Evolutionary conservation across 1,140 invertebrate genomes (phyloP).

Genomic region (Paraescarpia echinospica): DNA sequence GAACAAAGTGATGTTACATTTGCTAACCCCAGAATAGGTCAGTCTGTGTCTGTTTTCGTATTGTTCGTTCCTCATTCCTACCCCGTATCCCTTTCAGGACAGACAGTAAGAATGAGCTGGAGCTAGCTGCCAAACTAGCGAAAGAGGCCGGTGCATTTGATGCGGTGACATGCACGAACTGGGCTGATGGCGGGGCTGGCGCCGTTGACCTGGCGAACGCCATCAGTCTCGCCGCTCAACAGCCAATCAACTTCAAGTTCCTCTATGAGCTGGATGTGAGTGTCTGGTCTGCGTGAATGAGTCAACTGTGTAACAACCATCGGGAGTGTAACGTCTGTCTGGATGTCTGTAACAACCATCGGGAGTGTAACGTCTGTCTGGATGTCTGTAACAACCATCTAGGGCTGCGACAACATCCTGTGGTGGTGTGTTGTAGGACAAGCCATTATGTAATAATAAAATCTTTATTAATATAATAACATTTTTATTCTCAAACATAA

Average conservation of each 20-base stretch:
- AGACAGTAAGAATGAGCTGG: slow-evolving; percentile 83
- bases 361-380: no score
- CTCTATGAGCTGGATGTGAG: slow-evolving; percentile 77
- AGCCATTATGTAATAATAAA: no score
- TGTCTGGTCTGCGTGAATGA: background rate
- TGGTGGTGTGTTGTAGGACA: no score
- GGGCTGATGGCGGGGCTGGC: slow-evolving; percentile 86
- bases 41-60: background rate
- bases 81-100: slow-evolving; percentile 63
- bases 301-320: background rate
- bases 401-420: no score
- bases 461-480: no score
- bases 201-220: slow-evolving; percentile 84
- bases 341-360: no score
- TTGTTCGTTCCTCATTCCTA: background rate
- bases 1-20: background rate
- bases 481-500: no score
- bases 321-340: background rate
- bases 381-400: no score
- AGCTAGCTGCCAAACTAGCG: slow-evolving; percentile 75
- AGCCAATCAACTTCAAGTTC: slow-evolving; percentile 68
- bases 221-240: slow-evolving; percentile 74
- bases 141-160: slow-evolving; percentile 77
- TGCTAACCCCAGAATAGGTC: background rate
- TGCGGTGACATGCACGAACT: slow-evolving; percentile 87